Percentiles rank a stretch among this genome's conserved stretches.
Conservation (phyloP, 2,888 invertebrate genomes). For the Pheosia tremula region DNA sequence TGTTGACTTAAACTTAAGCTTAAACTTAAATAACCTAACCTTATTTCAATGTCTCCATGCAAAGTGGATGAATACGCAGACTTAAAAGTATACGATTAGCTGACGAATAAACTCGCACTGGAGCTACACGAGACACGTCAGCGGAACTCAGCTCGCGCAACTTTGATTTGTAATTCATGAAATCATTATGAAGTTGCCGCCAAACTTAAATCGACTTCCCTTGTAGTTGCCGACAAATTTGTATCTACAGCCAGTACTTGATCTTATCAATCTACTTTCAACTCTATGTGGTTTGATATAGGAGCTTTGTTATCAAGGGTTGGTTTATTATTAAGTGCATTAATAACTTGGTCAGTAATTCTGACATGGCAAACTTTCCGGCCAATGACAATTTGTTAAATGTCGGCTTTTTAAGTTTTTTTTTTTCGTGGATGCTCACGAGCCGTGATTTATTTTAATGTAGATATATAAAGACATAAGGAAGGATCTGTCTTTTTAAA, state of each 20-base stretch:
- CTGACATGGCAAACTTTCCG: conserved; percentile 40
- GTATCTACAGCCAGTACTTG: conserved; percentile 7
- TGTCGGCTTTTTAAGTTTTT: conserved; percentile 27
- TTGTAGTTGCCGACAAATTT: conserved; percentile 45
- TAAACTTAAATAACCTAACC: no score
- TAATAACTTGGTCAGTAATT: conserved; percentile 24
- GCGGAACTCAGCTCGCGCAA: conserved; percentile 22
- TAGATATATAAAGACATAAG: not conserved
- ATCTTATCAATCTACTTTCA: conserved; percentile 12
- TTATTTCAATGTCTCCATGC: no score
- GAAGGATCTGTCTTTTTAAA: not conserved
- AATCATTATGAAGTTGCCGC: conserved; percentile 53
- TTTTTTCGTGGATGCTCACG: conserved; percentile 35
- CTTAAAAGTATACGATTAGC: no score
- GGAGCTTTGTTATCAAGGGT: conserved; percentile 7
- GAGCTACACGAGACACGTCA: not conserved
- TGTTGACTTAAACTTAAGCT: no score
- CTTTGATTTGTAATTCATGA: conserved; percentile 57
- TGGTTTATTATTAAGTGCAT: conserved; percentile 5
- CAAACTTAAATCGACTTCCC: conserved; percentile 61
- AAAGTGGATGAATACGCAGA: no score
- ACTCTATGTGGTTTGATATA: conserved; percentile 1
- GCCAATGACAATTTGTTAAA: conserved; percentile 43
- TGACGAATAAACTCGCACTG: no score
- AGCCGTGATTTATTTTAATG: conserved; percentile 5